Base-by-base conservation (phyloP, 2,888 invertebrate genomes). In the Acrobasis consociella region DNA sequence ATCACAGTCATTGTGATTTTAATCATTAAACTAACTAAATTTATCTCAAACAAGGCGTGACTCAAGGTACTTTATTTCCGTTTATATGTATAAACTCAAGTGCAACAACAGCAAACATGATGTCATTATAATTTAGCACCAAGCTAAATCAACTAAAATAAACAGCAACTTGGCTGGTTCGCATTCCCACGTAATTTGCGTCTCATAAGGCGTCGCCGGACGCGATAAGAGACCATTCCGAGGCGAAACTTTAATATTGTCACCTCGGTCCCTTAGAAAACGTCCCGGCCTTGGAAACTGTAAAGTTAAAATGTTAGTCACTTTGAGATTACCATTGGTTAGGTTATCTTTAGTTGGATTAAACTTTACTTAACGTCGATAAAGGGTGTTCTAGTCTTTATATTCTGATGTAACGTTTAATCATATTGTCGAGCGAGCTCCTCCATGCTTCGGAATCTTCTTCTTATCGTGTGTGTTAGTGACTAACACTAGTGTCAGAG, bases 231-330 rank as follows among this genome's bases (percentile, higher is more conserved):
- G 71, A 42, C 68, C 63, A 69, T 73, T 55, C 73, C 74, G 75
- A 62, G 72, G 76, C 60, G 55, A 72, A 78, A 81, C 72, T 82
- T 82, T 77, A 72, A 75, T 77, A 79, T 73, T 76, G 72, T 73
- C 62, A 66, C 60, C 60, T 65, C 64, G 69, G 65, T 72, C 74
- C 71, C 74, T 71, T 72, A 69, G 72, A 72, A 72, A 72, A 73
- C 70, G 69, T 67, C 65, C 65, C 64, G 64, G 63, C 62, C 66
- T 62, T 66, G 67, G 64, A 53, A 65, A 50, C 53, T 53, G 22
- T 58, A 52, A 60, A 39, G 49, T 50, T 59, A 49, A 61, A 46
- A 61, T 55, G 60, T 49, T 56, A 65, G 42, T 13, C 64, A 62
- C 62, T 68, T 68, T 52, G 42, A 39, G 49, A 15, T 58, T 46